These are phyloP conservation scores for Gopherus flavomarginatus DNA, from an alignment of 2,113 vertebrate species.

Conservation along the genomic window DNA sequence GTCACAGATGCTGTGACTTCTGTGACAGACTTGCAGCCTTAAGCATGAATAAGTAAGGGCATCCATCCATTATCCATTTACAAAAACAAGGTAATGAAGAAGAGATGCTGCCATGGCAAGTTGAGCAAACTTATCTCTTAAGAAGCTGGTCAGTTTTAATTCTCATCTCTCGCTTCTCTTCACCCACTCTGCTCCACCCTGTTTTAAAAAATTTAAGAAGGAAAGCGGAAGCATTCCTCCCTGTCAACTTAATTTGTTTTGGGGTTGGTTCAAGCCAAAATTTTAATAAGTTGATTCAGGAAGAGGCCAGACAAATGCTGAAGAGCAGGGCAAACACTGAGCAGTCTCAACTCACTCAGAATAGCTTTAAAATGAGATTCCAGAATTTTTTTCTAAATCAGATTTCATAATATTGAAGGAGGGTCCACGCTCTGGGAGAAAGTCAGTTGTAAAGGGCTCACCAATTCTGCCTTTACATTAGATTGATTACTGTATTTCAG, in stretches of 20 bases:
- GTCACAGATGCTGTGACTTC: no score
- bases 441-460: not conserved
- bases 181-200: no score
- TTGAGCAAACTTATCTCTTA: no score
- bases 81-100: not conserved
- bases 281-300: not conserved
- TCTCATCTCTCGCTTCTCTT: not conserved
- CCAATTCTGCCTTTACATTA: not conserved
- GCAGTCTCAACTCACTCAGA: not conserved
- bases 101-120: not conserved
- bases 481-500: not conserved
- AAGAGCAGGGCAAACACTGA: not conserved
- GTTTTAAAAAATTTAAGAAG: not conserved
- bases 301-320: not conserved
- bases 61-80: not conserved
- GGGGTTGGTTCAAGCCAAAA: not conserved
- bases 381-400: fast-evolving
- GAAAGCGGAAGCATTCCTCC: not conserved
- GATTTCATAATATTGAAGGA: not conserved
- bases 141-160: no score
- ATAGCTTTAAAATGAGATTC: not conserved
- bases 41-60: not conserved
- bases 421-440: not conserved
- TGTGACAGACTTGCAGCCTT: no score
- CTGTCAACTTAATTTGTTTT: not conserved